These are phyloP conservation scores for Neocrepidodera transversa DNA, from an alignment of 2,888 invertebrate species.

Conservation along the genomic window DNA sequence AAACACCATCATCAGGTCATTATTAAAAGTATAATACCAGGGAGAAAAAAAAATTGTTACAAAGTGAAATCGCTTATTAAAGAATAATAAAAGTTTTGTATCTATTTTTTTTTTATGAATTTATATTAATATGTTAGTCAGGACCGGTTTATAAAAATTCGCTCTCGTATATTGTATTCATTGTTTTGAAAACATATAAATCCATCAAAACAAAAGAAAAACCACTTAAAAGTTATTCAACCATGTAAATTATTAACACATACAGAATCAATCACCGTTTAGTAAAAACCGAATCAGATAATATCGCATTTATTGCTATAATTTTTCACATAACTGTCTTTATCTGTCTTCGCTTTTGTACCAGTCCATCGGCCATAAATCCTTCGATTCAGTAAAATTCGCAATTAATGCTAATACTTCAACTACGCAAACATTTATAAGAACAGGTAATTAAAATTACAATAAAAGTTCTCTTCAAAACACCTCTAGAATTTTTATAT, in stretches of 20 bases:
- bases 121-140: no score
- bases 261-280: slow-evolving; percentile 29
- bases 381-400: background rate
- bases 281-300: slow-evolving; percentile 21
- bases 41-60: no score
- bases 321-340: slow-evolving; percentile 34
- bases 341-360: slow-evolving; percentile 28
- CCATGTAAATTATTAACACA: slow-evolving; percentile 23
- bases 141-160: no score
- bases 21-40: no score
- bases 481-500: slow-evolving; percentile 3
- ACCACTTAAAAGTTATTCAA: slow-evolving; percentile 15
- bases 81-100: no score
- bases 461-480: background rate
- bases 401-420: background rate
- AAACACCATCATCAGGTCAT: no score
- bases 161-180: no score
- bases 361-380: slow-evolving; percentile 10
- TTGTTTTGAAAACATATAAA: slow-evolving; percentile 3
- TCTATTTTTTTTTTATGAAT: no score
- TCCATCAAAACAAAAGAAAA: slow-evolving; percentile 14
- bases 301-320: slow-evolving; percentile 25
- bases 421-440: slow-evolving; percentile 6
- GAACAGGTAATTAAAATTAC: slow-evolving; percentile 3
- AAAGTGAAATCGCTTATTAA: no score